Evolutionary conservation across 2,113 vertebrate genomes (phyloP).

Genomic region (Eulacestoma nigropectus): DNA sequence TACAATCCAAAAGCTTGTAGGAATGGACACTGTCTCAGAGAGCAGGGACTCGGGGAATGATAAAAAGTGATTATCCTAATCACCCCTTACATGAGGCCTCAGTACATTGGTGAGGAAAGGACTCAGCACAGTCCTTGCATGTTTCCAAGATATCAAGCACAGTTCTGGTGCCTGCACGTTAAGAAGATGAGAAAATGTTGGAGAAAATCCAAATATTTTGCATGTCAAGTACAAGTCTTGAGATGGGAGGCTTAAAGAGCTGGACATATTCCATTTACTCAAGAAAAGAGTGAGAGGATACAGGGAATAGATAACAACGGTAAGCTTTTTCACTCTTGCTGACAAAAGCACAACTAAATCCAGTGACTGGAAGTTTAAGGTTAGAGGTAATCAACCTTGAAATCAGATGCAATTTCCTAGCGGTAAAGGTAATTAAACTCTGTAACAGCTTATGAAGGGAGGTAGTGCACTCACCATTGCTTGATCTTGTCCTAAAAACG

Average conservation of each 20-base stretch:
- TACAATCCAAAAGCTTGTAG: neutral
- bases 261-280: neutral
- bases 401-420: constrained; percentile 34
- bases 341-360: constrained; percentile 41
- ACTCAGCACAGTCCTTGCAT: neutral
- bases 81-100: neutral
- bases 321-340: constrained; percentile 18
- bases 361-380: constrained; percentile 53
- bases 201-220: constrained; percentile 16
- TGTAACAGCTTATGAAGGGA: neutral
- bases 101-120: neutral
- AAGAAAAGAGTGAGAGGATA: neutral
- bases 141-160: neutral
- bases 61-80: neutral
- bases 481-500: neutral
- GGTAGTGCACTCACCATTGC: neutral
- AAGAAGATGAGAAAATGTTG: neutral
- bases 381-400: constrained; percentile 46
- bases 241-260: neutral
- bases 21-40: neutral
- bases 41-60: neutral
- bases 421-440: constrained; percentile 42
- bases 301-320: neutral
- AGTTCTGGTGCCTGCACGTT: neutral
- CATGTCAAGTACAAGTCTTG: neutral